phyloP scores from a whole-genome alignment of 2,797 vertebrate species.

The Decapterus maruadsi region DNA sequence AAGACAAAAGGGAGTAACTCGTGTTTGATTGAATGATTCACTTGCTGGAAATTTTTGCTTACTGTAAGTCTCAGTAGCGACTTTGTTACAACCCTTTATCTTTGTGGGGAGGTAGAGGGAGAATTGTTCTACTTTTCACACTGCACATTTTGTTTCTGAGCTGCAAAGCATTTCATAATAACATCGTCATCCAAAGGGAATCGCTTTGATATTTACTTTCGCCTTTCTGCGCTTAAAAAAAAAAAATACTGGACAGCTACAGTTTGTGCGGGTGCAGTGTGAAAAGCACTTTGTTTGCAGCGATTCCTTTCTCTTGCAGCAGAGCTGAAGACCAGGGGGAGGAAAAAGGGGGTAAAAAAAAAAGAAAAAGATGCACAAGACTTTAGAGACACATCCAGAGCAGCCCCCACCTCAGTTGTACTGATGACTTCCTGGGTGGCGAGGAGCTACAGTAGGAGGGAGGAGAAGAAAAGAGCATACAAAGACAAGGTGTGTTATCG shows the following conservation, averaged over 20 bases:
- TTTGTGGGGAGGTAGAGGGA: constrained; percentile 36
- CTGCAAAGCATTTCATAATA: neutral
- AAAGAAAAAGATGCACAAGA: constrained; percentile 29
- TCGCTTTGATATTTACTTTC: neutral
- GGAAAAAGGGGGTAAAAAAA: neutral
- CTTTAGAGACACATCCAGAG: constrained; percentile 69
- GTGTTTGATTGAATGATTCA: neutral
- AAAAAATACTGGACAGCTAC: neutral
- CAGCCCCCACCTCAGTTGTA: constrained; percentile 94
- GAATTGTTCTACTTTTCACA: constrained; percentile 61
- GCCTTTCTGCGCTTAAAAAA: neutral
- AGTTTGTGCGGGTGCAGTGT: constrained; percentile 49
- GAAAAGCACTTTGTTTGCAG: constrained; percentile 58
- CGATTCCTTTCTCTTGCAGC: constrained; percentile 43
- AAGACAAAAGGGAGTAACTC: constrained; percentile 48
- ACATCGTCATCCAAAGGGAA: neutral
- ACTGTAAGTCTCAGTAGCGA: neutral
- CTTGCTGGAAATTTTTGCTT: neutral
- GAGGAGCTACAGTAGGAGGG: constrained; percentile 87
- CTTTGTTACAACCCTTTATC: constrained; percentile 34
- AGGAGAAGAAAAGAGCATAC: constrained; percentile 84
- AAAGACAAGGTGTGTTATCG: constrained; percentile 89
- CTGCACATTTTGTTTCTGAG: constrained; percentile 42
- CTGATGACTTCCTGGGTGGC: constrained; percentile 97
- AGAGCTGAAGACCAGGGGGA: constrained; percentile 11